These are phyloP conservation scores for Ennomos quercinarius DNA, from an alignment of 2,888 invertebrate genomes.

Conservation along the genomic window DNA sequence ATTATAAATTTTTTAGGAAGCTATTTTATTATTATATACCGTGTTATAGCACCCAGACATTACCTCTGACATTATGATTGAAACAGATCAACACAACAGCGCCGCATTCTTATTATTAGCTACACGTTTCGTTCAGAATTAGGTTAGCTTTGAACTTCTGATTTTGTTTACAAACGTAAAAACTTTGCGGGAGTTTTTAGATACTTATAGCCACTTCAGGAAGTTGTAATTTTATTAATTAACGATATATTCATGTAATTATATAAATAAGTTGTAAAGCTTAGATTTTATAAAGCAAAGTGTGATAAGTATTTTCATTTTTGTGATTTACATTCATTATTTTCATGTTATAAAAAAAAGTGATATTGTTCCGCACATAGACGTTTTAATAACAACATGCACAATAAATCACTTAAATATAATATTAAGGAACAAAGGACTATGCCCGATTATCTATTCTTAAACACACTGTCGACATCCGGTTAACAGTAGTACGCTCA, in stretches of 20 bases:
- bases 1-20: too few relatives aligned
- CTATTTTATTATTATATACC: too few relatives aligned
- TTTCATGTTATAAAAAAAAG: too few relatives aligned
- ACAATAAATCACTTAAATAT: conserved; percentile 7
- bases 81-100: conserved; percentile 28
- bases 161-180: conserved; percentile 15
- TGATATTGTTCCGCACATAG: too few relatives aligned
- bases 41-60: background rate
- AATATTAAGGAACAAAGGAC: conserved; percentile 32
- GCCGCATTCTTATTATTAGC: conserved; percentile 11
- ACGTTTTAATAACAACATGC: background rate
- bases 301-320: too few relatives aligned
- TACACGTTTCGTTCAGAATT: conserved; percentile 6
- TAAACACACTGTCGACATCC: conserved; percentile 38
- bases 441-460: conserved; percentile 38
- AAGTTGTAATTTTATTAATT: background rate
- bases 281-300: too few relatives aligned
- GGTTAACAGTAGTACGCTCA: conserved; percentile 32
- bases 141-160: conserved; percentile 19
- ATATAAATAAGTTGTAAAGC: too few relatives aligned
- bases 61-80: conserved; percentile 35
- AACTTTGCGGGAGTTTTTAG: conserved; percentile 16
- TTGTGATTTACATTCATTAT: too few relatives aligned
- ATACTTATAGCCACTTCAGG: background rate
- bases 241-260: too few relatives aligned